phyloP scores from a whole-genome alignment of 2,113 vertebrate genomes.

The Rhinopomastus cyanomelas region DNA sequence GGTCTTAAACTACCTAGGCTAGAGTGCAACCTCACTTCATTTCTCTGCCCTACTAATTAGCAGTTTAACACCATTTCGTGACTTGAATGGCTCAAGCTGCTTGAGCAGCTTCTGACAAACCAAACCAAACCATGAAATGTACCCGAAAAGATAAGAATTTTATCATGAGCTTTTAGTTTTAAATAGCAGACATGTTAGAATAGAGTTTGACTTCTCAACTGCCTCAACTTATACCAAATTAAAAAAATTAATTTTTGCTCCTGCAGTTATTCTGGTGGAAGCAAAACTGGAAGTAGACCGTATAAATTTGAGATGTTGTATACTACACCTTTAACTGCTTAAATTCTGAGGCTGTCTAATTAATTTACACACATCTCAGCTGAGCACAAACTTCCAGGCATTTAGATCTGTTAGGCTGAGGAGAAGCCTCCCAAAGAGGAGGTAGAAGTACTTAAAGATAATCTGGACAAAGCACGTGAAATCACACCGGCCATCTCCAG shows the following conservation, averaged over 20 bases:
- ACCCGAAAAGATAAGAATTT: not conserved
- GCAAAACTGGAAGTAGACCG: not conserved
- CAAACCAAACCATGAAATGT: not conserved
- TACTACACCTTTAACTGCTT: not conserved
- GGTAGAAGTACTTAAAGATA: not conserved
- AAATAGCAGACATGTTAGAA: not conserved
- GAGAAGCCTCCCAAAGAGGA: not conserved
- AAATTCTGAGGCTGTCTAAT: not conserved
- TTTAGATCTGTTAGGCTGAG: not conserved
- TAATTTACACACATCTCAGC: not conserved
- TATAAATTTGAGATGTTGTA: not conserved
- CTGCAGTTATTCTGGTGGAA: not conserved
- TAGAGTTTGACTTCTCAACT: not conserved
- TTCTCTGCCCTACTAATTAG: not conserved
- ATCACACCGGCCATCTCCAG: not conserved
- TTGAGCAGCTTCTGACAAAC: not conserved
- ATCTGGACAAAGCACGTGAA: not conserved
- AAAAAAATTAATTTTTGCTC: not conserved
- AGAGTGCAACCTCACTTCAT: not conserved
- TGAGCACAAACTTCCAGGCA: not conserved
- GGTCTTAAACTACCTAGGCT: not conserved
- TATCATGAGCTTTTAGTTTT: not conserved
- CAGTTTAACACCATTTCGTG: slow-evolving; percentile 23
- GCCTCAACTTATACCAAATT: not conserved
- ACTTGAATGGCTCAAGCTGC: not conserved